Percentiles rank a stretch among this genome's conserved stretches.
phyloP scores from a whole-genome alignment of 1,140 invertebrate genomes.

The Drosophila saltans region DNA sequence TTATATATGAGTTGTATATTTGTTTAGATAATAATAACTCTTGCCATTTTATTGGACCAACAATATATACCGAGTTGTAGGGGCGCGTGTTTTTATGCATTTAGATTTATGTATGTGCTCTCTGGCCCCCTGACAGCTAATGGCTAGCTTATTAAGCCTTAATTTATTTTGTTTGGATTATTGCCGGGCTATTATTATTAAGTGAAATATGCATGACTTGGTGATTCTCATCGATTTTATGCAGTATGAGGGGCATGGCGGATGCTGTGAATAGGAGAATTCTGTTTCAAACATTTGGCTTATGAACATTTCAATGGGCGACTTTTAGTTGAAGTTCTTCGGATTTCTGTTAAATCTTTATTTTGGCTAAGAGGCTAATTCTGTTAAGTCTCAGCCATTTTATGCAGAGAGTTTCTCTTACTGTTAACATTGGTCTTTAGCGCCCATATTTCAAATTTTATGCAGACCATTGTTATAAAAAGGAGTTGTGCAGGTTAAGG shows the following conservation, averaged over 20 bases:
- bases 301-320: background rate
- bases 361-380: background rate
- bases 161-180: constrained; percentile 79
- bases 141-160: constrained; percentile 74
- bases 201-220: constrained; percentile 51
- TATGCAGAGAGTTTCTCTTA: background rate
- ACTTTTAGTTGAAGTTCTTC: background rate
- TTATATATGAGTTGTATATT: constrained; percentile 8
- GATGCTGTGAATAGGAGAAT: constrained; percentile 14
- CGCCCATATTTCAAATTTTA: constrained; percentile 26
- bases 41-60: constrained; percentile 61
- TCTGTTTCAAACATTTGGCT: constrained; percentile 13
- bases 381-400: background rate
- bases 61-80: background rate
- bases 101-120: constrained; percentile 71
- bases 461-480: background rate
- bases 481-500: background rate
- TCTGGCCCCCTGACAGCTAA: constrained; percentile 60
- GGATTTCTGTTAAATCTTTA: background rate
- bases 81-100: constrained; percentile 34
- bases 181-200: constrained; percentile 60
- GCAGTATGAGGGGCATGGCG: background rate
- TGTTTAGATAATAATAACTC: constrained; percentile 78
- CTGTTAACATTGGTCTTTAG: constrained; percentile 10
- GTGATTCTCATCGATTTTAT: constrained; percentile 25